Evolutionary conservation across 2,113 vertebrate genomes (phyloP).

Genomic region (Pungitius pungitius): DNA sequence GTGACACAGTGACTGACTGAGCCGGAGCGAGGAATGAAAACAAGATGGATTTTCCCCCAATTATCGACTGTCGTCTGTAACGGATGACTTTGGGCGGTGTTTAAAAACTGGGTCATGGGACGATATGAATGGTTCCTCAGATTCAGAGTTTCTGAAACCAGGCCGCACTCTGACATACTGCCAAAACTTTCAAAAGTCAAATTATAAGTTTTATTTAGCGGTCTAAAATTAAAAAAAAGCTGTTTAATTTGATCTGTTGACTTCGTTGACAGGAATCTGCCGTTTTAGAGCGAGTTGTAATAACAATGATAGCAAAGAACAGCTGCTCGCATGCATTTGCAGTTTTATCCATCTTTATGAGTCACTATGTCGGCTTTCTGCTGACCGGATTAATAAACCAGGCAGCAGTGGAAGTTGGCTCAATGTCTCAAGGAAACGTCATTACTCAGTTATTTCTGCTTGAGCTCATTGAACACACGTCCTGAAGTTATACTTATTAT

Average conservation of each 20-base stretch:
- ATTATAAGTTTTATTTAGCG: background rate
- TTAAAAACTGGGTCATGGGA: slow-evolving; percentile 30
- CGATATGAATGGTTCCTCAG: slow-evolving; percentile 4
- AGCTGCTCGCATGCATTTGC: background rate
- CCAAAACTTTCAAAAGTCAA: background rate
- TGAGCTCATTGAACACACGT: background rate
- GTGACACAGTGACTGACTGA: slow-evolving; percentile 22
- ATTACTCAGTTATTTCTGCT: slow-evolving; percentile 1
- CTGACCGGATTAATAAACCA: slow-evolving; percentile 18
- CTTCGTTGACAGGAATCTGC: background rate
- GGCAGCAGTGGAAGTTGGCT: background rate
- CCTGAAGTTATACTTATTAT: background rate
- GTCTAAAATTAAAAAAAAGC: background rate
- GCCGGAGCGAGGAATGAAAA: slow-evolving; percentile 12
- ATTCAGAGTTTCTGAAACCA: slow-evolving; percentile 31
- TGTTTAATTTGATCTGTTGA: background rate
- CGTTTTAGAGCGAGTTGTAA: background rate
- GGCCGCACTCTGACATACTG: background rate
- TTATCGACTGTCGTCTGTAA: slow-evolving; percentile 17
- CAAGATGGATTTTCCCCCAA: slow-evolving; percentile 25
- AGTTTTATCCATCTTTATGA: slow-evolving; percentile 11
- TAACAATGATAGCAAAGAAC: background rate
- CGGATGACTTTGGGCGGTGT: slow-evolving; percentile 15
- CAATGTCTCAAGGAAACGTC: slow-evolving; percentile 1
- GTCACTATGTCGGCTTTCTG: background rate